Percentiles rank a stretch among this genome's conserved stretches.
phyloP scores from a whole-genome alignment of 2,113 vertebrate genomes.

The Grallaria varia region DNA sequence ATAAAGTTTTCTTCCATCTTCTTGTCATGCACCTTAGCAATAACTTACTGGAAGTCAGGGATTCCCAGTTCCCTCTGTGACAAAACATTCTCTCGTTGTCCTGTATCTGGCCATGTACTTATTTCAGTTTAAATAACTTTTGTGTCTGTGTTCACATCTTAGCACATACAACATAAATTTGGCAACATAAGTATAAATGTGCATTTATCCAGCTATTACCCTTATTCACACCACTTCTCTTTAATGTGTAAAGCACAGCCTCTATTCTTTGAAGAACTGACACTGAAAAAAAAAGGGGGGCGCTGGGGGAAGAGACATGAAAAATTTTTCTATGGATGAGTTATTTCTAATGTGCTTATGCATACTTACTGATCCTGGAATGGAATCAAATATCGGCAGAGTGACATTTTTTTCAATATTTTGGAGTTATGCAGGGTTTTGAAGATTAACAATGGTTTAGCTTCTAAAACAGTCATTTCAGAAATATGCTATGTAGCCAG shows the following conservation, averaged over 20 bases:
- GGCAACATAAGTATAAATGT: not conserved
- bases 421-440: not conserved
- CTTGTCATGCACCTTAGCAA: not conserved
- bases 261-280: not conserved
- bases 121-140: not conserved
- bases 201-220: not conserved
- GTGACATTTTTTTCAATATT: not conserved
- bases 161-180: not conserved
- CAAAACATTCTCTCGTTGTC: not conserved
- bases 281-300: accelerated
- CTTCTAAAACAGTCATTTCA: not conserved
- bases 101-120: not conserved
- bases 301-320: accelerated
- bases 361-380: not conserved
- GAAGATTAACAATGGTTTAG: not conserved
- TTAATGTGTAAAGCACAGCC: not conserved
- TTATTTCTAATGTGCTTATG: not conserved
- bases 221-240: not conserved
- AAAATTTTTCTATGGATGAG: not conserved
- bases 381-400: not conserved
- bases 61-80: not conserved
- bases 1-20: not conserved
- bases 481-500: not conserved
- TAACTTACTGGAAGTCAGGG: not conserved
- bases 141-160: not conserved